A percentile compares a stretch with the other conserved stretches of the same genome.
Evolutionary conservation across 1,140 invertebrate species (phyloP).

Genomic region (Euura saliciscinereae): DNA sequence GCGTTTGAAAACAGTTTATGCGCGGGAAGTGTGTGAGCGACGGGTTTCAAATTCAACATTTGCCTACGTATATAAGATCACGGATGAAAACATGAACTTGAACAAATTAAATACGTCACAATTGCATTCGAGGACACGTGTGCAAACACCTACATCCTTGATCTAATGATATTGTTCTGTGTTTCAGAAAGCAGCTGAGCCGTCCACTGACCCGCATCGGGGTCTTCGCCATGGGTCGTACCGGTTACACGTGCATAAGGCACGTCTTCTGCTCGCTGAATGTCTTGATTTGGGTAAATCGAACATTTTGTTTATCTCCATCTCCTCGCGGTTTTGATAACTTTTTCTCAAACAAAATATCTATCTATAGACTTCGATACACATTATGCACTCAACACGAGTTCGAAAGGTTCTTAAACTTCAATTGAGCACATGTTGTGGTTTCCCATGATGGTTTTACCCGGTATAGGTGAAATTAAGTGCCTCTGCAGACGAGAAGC

Average conservation of each 20-base stretch:
- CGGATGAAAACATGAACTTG: too few relatives aligned
- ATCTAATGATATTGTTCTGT: neutral
- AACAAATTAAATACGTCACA: too few relatives aligned
- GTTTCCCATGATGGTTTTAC: neutral
- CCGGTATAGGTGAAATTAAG: neutral
- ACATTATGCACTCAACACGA: too few relatives aligned
- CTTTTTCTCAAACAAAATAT: neutral
- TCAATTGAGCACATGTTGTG: neutral
- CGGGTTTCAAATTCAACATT: too few relatives aligned
- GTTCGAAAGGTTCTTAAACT: too few relatives aligned
- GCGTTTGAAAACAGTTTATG: neutral
- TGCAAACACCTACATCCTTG: neutral
- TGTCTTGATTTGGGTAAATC: conserved; percentile 74
- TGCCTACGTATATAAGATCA: too few relatives aligned
- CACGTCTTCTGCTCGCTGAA: conserved; percentile 78
- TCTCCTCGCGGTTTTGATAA: too few relatives aligned
- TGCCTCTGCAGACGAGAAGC: neutral
- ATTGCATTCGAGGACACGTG: too few relatives aligned
- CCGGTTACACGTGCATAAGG: conserved; percentile 79
- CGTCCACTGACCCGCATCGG: neutral
- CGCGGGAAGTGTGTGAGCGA: neutral
- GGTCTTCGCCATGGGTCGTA: conserved; percentile 66
- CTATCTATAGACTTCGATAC: neutral
- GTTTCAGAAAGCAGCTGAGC: neutral
- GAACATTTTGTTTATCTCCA: too few relatives aligned